Evolutionary conservation across 2,888 invertebrate species (phyloP), one percentile per base, ranked within the genome.

Genomic region (Agrotis ipsilon): DNA sequence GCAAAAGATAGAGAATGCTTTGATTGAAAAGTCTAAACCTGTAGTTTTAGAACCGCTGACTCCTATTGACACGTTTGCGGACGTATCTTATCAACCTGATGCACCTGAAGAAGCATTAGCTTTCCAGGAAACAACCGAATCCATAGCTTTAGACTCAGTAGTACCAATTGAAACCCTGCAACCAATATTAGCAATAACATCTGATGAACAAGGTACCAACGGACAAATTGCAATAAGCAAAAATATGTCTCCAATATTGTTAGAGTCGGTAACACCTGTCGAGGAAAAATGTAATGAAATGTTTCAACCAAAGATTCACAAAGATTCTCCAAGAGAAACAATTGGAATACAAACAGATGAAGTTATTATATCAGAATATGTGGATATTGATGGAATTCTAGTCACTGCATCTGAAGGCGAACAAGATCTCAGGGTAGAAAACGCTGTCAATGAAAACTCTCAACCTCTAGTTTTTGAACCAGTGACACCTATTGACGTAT

Each of bases 241-340:
- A 16, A 21, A 32, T n/a, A 54, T 59, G 24, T 19, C 19, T 9
- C 62, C 55, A 32, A 46, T 60, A 9, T 21, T 71, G 21, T 45
- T 71, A 16, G 62, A 71, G 32, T 52, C 72, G 0, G 19, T 62
- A 58, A 63, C 46, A 39, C 60, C 64, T 48, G 27, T 59, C 24
- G 48, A 65, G 9, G 58, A 70, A 21, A 58, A 27, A 45, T 19
- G 4, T 46, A 16, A 16, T 39, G 24, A 58, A n/a, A 39, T 52
- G 14, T 46, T 51, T 51, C 11, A n/a, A 19, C 13, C 11, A 19
- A 45, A 6, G 16, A 27, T 52, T 1, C 24, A 63, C 7, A 16
- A 58, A 11, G 32, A 3, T 14, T 18, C 6, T 11, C 6, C 5
- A 1, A 21, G 3, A 18, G 46, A 19, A 39, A n/a, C 63, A 2